Conservation (phyloP, 2,797 vertebrate genomes). For the Xyrichtys novacula region DNA sequence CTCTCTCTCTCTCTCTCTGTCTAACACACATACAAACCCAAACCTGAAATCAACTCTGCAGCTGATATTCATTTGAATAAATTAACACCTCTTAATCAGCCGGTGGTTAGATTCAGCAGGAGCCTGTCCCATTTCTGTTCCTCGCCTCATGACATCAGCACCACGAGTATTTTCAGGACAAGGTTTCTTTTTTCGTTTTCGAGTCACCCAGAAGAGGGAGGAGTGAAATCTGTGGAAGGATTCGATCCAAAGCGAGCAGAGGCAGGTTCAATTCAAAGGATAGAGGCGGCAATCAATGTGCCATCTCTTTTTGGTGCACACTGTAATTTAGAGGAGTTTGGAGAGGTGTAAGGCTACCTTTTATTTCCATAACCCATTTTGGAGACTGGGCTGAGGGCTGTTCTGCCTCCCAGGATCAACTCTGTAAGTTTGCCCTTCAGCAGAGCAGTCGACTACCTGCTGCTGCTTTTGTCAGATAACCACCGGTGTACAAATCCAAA, state of each 20-base stretch:
- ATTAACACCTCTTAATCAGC: slow-evolving; percentile 62
- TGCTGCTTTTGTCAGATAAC: slow-evolving; percentile 25
- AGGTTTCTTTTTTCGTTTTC: slow-evolving; percentile 19
- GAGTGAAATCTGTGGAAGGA: slow-evolving; percentile 8
- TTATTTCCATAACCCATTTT: slow-evolving; percentile 17
- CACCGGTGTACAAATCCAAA: slow-evolving; percentile 29
- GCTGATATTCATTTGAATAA: slow-evolving; percentile 59
- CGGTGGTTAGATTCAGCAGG: slow-evolving; percentile 10
- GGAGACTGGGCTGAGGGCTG: background rate
- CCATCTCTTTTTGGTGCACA: slow-evolving; percentile 23
- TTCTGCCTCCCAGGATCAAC: slow-evolving; percentile 7
- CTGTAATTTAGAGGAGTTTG: slow-evolving; percentile 17
- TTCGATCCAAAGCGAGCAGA: slow-evolving; percentile 38
- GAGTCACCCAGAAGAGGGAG: background rate
- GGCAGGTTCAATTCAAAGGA: slow-evolving; percentile 16
- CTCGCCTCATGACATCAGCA: slow-evolving; percentile 36
- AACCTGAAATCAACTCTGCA: slow-evolving; percentile 28
- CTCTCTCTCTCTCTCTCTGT: slow-evolving; percentile 8
- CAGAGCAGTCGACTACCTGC: slow-evolving; percentile 49
- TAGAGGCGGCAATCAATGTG: slow-evolving; percentile 38
- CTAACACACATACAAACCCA: slow-evolving; percentile 20
- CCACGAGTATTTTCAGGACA: slow-evolving; percentile 20
- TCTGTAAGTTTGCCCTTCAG: slow-evolving; percentile 53
- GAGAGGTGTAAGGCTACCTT: background rate
- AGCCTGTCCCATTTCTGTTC: slow-evolving; percentile 35